Evolutionary conservation across 2,797 vertebrate species (phyloP), one percentile per base, ranked within the genome.

Genomic region (Pangasius larnaudii): DNA sequence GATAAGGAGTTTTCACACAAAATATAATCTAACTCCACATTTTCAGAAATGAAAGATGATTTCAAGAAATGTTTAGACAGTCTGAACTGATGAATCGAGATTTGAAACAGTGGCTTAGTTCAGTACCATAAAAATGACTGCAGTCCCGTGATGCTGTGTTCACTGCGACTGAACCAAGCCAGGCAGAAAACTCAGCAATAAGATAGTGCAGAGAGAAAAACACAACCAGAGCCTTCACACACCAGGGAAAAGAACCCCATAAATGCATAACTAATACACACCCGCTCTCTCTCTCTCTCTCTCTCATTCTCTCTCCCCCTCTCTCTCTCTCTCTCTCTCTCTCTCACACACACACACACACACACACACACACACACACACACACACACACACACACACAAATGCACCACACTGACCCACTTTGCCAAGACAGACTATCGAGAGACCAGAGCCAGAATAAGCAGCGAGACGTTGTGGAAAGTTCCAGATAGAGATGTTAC

Each of bases 391-490:
- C n/a, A 78, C 51, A 84, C 67, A 14, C 85, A n/a, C 80, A 85
- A 65, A 84, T 53, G 46, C 86, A 89, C 81, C 46, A 84, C 63
- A 83, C 80, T 85, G 77, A 86, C 85, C 88, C 84, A 87, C 72
- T 89, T 81, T 86, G 67, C 87, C 67, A 86, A 91, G 83, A 86
- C 85, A 85, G 78, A 51, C 49, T 49, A 87, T 72, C 27, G 4
- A 74, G 78, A 88, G 63, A 89, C 63, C 27, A 71, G 30, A 86
- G 58, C n/a, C 51, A 24, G 77, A 58, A 74, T 27, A 56, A 81
- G 78, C 61, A 72, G 49, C 19, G 24, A 88, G 84, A 75, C 58
- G 42, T 81, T 86, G 84, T 75, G 78, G 46, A 86, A 89, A 53
- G 84, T 82, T 81, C 67, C 78, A 89, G 84, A 65, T 56, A 86